Conservation (phyloP, 2,888 invertebrate genomes). For the Nymphalis urticae region DNA sequence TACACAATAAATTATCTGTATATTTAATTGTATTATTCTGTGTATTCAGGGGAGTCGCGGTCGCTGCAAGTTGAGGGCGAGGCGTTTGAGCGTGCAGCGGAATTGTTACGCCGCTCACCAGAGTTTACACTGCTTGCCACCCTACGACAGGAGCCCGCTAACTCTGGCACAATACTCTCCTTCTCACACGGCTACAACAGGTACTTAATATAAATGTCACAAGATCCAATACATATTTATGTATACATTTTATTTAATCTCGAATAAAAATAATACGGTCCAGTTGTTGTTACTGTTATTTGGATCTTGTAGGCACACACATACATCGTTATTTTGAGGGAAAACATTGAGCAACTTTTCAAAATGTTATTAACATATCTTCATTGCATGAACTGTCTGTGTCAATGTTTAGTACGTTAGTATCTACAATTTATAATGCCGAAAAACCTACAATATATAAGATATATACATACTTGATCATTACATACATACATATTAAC, state of each 20-base stretch:
- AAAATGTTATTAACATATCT: not conserved
- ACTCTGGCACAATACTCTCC: slow-evolving; percentile 91
- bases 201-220: slow-evolving; percentile 56
- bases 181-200: slow-evolving; percentile 91
- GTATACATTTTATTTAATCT: not conserved
- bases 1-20: too few species aligned
- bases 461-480: not conserved
- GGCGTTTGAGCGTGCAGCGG: slow-evolving; percentile 85
- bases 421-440: not conserved
- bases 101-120: slow-evolving; percentile 85
- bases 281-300: not conserved
- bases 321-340: not conserved
- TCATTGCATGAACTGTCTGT: slow-evolving; percentile 22
- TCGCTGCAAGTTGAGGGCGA: slow-evolving; percentile 86
- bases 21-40: not conserved
- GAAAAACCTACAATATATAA: not conserved
- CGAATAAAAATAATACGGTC: not conserved
- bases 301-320: slow-evolving; percentile 9
- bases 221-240: slow-evolving; percentile 9
- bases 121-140: slow-evolving; percentile 91
- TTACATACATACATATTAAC: not conserved
- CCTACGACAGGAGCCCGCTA: slow-evolving; percentile 89
- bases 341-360: not conserved
- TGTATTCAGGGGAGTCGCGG: slow-evolving; percentile 84
- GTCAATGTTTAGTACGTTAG: slow-evolving; percentile 15